phyloP scores from a whole-genome alignment of 2,888 invertebrate genomes.

The Cephus rjabovi region DNA sequence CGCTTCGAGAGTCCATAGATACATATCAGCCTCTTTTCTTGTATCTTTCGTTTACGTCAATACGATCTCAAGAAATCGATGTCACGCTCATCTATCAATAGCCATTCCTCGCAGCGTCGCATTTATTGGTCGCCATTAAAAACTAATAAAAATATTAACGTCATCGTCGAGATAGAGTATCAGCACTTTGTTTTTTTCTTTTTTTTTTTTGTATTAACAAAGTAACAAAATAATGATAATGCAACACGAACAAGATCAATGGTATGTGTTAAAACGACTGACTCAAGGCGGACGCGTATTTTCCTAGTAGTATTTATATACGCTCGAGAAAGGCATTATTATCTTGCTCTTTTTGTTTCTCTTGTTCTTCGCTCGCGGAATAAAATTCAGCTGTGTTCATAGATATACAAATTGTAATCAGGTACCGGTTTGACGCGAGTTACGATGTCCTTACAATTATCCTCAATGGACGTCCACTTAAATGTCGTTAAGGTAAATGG shows the following conservation, averaged over 20 bases:
- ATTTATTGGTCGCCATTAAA: not conserved
- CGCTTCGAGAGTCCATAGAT: slow-evolving; percentile 12
- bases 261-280: not conserved
- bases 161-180: not conserved
- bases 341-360: not conserved
- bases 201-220: too few relatives aligned
- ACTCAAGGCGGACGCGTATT: not conserved
- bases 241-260: not conserved
- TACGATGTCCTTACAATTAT: not conserved
- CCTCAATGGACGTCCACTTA: not conserved
- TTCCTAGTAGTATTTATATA: not conserved
- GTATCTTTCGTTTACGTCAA: slow-evolving; percentile 5
- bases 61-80: not conserved
- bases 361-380: not conserved
- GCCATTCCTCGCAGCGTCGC: not conserved
- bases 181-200: not conserved
- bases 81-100: not conserved
- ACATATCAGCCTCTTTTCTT: slow-evolving; percentile 2
- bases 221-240: not conserved
- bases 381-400: not conserved
- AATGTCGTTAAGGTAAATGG: not conserved
- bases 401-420: not conserved
- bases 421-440: not conserved
- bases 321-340: not conserved
- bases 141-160: not conserved